Base-by-base conservation (phyloP, 2,113 vertebrate genomes). In the Hassar affinis region DNA sequence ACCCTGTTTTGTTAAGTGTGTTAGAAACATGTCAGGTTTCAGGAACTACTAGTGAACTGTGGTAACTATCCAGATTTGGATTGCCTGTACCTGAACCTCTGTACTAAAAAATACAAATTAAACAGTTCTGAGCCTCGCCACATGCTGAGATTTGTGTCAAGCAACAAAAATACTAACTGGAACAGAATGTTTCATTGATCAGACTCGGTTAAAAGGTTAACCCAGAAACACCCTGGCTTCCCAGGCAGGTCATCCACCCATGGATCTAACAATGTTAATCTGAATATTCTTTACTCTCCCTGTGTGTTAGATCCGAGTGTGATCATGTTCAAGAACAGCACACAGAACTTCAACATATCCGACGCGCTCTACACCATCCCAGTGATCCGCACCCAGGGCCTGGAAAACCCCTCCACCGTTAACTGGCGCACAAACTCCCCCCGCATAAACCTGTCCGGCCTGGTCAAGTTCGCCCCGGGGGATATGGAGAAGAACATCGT, bases 351-450 rank as follows among this genome's bases (percentile, higher is more conserved):
- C 85, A 89, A 20, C 27, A 90, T 91, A 8, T 51, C 87, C 2
- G 92, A 94, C 42, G 81, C 85, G 0, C 78, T 84, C 80, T 94
- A 93, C 91, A 84, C 7, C 30, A 89, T 95, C 78, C 94, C 94
- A 0, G 94, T 95, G 71, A 88, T 93, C 27, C 91, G 94, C 72
- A 90, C 89, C 47, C 89, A 80, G 52, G 92, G 92, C 86, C 84
- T 12, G 57, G 93, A 93, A 69, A 82, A 66, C 27, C 85, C 90
- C 0, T 89, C 91, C 33, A 90, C 90, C 0, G 91, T 94, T 20
- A 90, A 91, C 68, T 95, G 93, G 93, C 91, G 91, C 64, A 92
- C 93, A 38, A 93, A 92, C 66, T 85, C 90, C 71, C 86, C 92
- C 20, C 90, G 88, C 72, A 90, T 93, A 5, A 91, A 94, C 0